Conservation (phyloP, 2,797 vertebrate genomes). For the Danionella dracula region DNA sequence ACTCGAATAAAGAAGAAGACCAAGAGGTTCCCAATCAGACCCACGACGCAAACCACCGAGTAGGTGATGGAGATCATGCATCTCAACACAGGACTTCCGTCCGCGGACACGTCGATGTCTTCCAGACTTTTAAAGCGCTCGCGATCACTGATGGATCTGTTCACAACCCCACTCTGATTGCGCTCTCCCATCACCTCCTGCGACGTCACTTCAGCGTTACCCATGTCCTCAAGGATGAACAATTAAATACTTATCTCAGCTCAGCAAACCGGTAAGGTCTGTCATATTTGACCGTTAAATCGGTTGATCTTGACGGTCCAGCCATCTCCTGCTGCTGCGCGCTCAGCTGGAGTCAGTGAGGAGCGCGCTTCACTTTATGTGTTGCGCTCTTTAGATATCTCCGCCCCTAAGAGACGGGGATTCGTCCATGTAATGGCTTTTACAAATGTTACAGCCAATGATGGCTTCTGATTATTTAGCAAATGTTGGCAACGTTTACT, state of each 20-base stretch:
- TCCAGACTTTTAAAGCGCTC: conserved; percentile 55
- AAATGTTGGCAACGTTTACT: too few species aligned
- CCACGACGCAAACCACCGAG: conserved; percentile 61
- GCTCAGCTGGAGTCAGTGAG: too few species aligned
- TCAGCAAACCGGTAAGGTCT: too few species aligned
- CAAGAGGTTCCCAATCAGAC: conserved; percentile 67
- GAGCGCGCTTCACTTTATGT: conserved; percentile 8
- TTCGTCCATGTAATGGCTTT: conserved; percentile 8
- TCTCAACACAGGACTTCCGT: conserved; percentile 56
- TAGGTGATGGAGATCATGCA: conserved; percentile 63
- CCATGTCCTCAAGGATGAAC: background rate
- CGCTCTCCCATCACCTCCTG: conserved; percentile 43
- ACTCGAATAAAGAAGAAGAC: conserved; percentile 69
- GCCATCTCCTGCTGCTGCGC: too few species aligned
- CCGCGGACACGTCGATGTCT: conserved; percentile 64
- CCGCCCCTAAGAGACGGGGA: conserved; percentile 21
- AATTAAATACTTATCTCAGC: background rate
- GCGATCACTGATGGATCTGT: conserved; percentile 42
- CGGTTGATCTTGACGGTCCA: too few species aligned
- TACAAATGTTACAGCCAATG: too few species aligned
- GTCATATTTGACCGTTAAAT: too few species aligned
- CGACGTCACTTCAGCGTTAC: conserved; percentile 7
- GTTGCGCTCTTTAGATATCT: conserved; percentile 19
- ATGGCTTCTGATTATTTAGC: too few species aligned
- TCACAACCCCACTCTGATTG: conserved; percentile 45